Base-by-base conservation (phyloP, 2,113 vertebrate genomes). In the Bubo blakistoni region DNA sequence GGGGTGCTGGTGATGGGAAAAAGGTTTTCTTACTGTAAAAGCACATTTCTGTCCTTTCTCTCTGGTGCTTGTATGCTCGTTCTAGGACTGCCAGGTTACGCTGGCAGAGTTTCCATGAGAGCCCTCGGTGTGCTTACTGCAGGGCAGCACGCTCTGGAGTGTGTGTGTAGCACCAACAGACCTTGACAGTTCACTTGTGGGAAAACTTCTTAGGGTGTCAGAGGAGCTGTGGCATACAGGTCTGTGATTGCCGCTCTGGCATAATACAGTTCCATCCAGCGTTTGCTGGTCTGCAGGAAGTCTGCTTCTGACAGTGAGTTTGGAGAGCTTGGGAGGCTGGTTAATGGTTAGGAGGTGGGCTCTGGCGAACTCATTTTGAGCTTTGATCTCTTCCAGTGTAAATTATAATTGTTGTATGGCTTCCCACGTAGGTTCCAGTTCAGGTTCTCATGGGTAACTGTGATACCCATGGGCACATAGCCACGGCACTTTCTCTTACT, bases 331-430 rank as follows among this genome's bases (percentile, higher is more conserved):
- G 57, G 32, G 26, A 70, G 77, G 13, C 2, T 78, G 69, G 47
- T 81, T 81, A 58, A 81, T 84, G 13, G 47, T 62, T 78, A 59
- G 57, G 47, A 95, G 74, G 57, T 29, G 49, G 76, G 54, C 74
- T 92, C 88, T 72, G 84, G 46, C 17, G 78, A 91, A 54, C 61
- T 69, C 44, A 70, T 36, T 84, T 57, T 3, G 3, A 83, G 92
- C 51, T 91, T 70, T 95, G 91, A 91, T 96, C 77, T 89, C 62
- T 67, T 61, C 54, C 34, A 91, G 21, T 32, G 78, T 85, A 57
- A 94, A 76, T 61, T 36, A 36, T 44, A 76, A 89, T 54, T 65
- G 67, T 47, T 86, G 36, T 27, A 84, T 47, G 44, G 36, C 70
- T 91, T 79, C 69, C n/a, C 3, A 4, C 20, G 13, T 36, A 72